Conservation (phyloP, 1,140 invertebrate species). For the Diploscapter pachys region DNA sequence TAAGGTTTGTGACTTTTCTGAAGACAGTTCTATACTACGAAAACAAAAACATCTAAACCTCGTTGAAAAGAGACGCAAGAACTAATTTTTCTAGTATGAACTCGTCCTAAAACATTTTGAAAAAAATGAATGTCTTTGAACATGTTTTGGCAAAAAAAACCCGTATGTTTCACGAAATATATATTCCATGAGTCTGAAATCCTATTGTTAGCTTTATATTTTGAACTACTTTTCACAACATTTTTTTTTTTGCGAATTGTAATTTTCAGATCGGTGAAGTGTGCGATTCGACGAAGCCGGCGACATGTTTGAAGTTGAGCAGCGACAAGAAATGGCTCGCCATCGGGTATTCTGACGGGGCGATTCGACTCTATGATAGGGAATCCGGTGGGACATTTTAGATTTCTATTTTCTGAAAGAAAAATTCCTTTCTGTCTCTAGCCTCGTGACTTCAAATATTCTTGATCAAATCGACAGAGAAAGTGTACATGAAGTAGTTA, state of each 20-base stretch:
- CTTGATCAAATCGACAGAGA: neutral
- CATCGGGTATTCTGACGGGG: slow-evolving; percentile 85
- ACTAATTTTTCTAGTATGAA: neutral
- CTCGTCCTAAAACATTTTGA: slow-evolving; percentile 17
- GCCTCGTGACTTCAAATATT: neutral
- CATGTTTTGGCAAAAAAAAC: too few species aligned
- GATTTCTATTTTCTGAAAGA: neutral
- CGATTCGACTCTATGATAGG: slow-evolving; percentile 72
- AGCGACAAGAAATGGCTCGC: slow-evolving; percentile 72
- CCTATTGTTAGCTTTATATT: too few species aligned
- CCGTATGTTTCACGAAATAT: neutral
- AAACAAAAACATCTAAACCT: neutral
- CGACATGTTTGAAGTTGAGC: slow-evolving; percentile 43
- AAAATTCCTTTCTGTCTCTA: neutral
- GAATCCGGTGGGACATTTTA: slow-evolving; percentile 14
- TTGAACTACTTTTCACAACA: too few species aligned
- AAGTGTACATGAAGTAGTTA: too few species aligned
- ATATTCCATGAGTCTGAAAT: slow-evolving; percentile 9
- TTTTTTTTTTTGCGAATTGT: too few species aligned
- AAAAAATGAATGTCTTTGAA: slow-evolving; percentile 29
- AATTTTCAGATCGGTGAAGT: slow-evolving; percentile 43
- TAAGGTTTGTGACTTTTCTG: slow-evolving; percentile 67
- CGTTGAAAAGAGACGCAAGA: neutral
- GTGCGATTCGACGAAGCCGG: slow-evolving; percentile 35
- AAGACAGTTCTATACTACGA: neutral